Evolutionary conservation across 2,113 vertebrate species (phyloP).

Genomic region (Edolisoma coerulescens): DNA sequence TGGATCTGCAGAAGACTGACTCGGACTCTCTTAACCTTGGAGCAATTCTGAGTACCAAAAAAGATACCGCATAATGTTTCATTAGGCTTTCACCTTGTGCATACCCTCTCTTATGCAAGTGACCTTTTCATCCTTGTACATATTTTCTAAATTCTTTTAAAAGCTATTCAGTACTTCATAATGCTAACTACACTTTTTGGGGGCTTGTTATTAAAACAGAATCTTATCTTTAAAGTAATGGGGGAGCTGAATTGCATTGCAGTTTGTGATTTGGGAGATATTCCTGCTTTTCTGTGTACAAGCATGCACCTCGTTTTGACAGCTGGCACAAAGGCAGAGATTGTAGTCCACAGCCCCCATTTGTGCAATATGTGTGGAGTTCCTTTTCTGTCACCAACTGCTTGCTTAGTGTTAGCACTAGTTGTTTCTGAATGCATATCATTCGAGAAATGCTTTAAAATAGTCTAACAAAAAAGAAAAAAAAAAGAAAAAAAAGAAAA

Average conservation of each 20-base stretch:
- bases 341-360: slow-evolving; percentile 50
- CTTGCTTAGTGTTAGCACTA: slow-evolving; percentile 47
- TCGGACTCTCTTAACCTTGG: slow-evolving; percentile 92
- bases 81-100: slow-evolving; percentile 83
- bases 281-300: slow-evolving; percentile 60
- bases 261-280: slow-evolving; percentile 71
- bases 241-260: slow-evolving; percentile 51
- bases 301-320: slow-evolving; percentile 72
- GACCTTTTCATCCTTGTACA: slow-evolving; percentile 74
- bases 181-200: slow-evolving; percentile 72
- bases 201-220: slow-evolving; percentile 56
- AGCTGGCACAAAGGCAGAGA: slow-evolving; percentile 73
- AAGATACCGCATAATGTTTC: slow-evolving; percentile 80
- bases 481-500: too few species aligned
- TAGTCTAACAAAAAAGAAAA: background rate
- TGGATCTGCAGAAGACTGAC: slow-evolving; percentile 94
- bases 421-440: background rate
- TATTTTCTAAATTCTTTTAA: slow-evolving; percentile 80
- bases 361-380: slow-evolving; percentile 59
- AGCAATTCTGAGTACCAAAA: slow-evolving; percentile 85
- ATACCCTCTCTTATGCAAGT: slow-evolving; percentile 71
- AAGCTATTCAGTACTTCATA: slow-evolving; percentile 75
- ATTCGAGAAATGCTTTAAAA: slow-evolving; percentile 13
- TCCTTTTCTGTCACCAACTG: slow-evolving; percentile 59
- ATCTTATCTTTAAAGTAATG: slow-evolving; percentile 65